phyloP scores from a whole-genome alignment of 2,888 invertebrate genomes.

The Horisme vitalbata region DNA sequence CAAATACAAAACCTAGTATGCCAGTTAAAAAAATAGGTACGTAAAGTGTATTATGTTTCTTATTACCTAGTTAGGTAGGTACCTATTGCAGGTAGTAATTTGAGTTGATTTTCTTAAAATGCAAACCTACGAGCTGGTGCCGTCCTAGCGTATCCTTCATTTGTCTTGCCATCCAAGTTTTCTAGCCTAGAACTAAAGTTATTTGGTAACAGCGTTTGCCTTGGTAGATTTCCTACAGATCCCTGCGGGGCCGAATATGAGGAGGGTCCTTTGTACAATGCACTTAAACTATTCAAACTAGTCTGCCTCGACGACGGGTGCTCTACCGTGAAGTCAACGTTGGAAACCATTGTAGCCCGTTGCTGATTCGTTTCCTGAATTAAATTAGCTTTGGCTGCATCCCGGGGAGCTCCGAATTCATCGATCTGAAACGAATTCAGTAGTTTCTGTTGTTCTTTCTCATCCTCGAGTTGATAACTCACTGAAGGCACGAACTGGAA shows the following conservation, averaged over 20 bases:
- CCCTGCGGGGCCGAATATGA: conserved; percentile 72
- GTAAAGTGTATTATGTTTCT: not conserved
- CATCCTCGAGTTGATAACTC: conserved; percentile 62
- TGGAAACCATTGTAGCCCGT: conserved; percentile 45
- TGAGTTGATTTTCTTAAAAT: conserved; percentile 40
- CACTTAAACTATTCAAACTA: conserved; percentile 42
- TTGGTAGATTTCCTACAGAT: conserved; percentile 62
- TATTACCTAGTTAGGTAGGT: not conserved
- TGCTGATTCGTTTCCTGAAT: conserved; percentile 40
- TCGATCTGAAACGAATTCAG: conserved; percentile 61
- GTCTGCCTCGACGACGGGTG: conserved; percentile 50
- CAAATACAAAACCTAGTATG: too few relatives aligned
- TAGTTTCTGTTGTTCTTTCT: conserved; percentile 62
- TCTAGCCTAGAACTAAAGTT: conserved; percentile 60
- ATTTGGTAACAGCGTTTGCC: conserved; percentile 39
- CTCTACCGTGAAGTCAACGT: conserved; percentile 54
- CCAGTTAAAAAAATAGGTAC: too few relatives aligned
- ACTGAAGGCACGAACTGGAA: conserved; percentile 69
- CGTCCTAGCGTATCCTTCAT: conserved; percentile 58
- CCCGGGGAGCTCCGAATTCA: conserved; percentile 57
- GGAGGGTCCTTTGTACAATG: conserved; percentile 67
- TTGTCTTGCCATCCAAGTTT: conserved; percentile 52
- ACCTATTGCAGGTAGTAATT: too few relatives aligned
- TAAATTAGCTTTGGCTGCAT: conserved; percentile 33
- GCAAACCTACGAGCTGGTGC: conserved; percentile 54